Percentiles rank a stretch among this genome's conserved stretches.
These are phyloP conservation scores for Gastrophysa polygoni DNA, from an alignment of 2,888 invertebrate genomes.

Conservation along the genomic window DNA sequence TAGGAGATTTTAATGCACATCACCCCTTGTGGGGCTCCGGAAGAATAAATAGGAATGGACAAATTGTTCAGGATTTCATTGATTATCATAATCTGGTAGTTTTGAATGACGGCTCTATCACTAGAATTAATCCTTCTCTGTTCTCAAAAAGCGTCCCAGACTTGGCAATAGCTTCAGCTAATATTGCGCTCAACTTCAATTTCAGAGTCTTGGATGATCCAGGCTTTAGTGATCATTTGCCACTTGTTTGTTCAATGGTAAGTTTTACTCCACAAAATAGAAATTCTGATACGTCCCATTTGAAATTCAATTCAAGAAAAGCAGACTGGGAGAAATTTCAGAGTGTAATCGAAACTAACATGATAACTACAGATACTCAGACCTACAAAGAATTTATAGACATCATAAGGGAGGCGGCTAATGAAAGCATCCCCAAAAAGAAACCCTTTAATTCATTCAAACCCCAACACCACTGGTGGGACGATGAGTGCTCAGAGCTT, in stretches of 20 bases:
- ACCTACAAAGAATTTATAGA: neutral
- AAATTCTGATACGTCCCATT: no score
- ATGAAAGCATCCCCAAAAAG: neutral
- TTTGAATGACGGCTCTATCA: neutral
- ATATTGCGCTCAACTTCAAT: neutral
- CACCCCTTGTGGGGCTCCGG: neutral
- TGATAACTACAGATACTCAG: neutral
- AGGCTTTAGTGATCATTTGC: neutral
- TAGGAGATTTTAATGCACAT: slow-evolving; percentile 6
- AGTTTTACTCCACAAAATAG: neutral
- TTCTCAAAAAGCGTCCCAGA: neutral
- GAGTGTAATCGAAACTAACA: no score
- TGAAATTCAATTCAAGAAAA: no score
- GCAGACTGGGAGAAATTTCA: no score
- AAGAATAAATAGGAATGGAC: neutral
- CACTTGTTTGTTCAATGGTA: neutral
- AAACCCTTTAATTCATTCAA: neutral
- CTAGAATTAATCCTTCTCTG: neutral
- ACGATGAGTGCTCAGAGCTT: neutral
- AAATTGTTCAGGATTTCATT: neutral
- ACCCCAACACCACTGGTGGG: neutral
- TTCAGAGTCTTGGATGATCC: neutral
- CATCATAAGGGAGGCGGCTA: neutral
- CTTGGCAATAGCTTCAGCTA: neutral
- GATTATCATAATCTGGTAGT: neutral